These are phyloP conservation scores for Chrysocyon brachyurus DNA, from an alignment of 2,797 vertebrate genomes.

Conservation along the genomic window DNA sequence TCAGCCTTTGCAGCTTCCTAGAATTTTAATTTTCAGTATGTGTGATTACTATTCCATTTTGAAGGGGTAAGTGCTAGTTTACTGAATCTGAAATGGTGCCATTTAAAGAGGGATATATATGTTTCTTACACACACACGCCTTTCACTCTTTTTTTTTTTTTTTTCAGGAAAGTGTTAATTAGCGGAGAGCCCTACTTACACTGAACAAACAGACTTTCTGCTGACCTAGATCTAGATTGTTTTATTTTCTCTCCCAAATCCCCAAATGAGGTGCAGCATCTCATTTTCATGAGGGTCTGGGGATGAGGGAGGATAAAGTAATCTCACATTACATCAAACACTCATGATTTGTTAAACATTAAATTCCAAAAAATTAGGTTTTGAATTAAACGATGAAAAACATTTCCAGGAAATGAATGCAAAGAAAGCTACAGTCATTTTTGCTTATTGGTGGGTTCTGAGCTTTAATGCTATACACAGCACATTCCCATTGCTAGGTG, in stretches of 20 bases:
- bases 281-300: conserved; percentile 68
- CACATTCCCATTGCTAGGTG: not conserved
- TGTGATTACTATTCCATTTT: not conserved
- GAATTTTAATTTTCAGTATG: conserved; percentile 61
- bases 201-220: conserved; percentile 19
- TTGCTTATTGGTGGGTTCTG: not conserved
- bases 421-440: not conserved
- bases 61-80: conserved; percentile 32
- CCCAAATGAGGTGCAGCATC: conserved; percentile 28
- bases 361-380: conserved; percentile 21
- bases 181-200: conserved; percentile 31
- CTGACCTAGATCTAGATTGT: conserved; percentile 61
- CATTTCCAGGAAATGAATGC: conserved; percentile 45
- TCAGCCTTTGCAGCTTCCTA: conserved; percentile 13
- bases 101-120: conserved; percentile 1
- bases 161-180: conserved; percentile 65
- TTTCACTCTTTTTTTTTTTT: not conserved
- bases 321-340: conserved; percentile 52
- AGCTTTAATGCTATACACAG: not conserved
- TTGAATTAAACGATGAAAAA: conserved; percentile 55
- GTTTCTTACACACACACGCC: not conserved
- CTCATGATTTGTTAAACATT: conserved; percentile 68
- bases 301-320: conserved; percentile 58
- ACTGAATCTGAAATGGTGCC: conserved; percentile 34
- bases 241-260: conserved; percentile 73